Evolutionary conservation across 2,113 vertebrate species (phyloP).

Genomic region (Dromas ardeola): DNA sequence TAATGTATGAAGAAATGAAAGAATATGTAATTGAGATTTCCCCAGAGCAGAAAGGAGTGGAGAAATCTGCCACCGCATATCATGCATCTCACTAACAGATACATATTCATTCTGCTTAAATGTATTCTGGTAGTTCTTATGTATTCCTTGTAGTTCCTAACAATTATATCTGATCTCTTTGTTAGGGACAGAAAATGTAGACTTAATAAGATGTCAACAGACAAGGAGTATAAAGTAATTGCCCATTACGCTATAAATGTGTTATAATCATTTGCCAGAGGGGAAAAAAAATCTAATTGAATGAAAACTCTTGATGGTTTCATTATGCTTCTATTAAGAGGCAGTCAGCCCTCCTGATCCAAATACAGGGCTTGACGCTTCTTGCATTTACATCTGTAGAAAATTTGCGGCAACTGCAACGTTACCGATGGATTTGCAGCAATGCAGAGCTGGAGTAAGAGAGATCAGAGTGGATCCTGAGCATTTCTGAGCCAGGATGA

Average conservation of each 20-base stretch:
- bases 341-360: conserved; percentile 4
- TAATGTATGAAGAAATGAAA: conserved; percentile 4
- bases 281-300: conserved; percentile 63
- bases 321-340: conserved; percentile 67
- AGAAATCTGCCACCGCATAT: neutral
- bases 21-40: conserved; percentile 19
- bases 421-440: neutral
- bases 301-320: conserved; percentile 72
- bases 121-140: conserved; percentile 41
- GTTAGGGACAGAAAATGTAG: conserved; percentile 56
- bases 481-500: neutral
- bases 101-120: conserved; percentile 24
- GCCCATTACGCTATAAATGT: conserved; percentile 56
- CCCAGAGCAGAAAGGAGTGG: conserved; percentile 5
- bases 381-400: neutral
- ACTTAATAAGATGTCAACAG: conserved; percentile 66
- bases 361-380: neutral
- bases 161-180: conserved; percentile 51
- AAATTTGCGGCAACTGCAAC: neutral
- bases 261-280: conserved; percentile 53
- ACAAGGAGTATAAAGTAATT: conserved; percentile 65
- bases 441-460: neutral
- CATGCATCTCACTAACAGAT: neutral
- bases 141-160: conserved; percentile 18
- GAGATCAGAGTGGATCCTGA: neutral